Conservation (phyloP, 2,113 vertebrate species). For the Holacanthus passer region DNA sequence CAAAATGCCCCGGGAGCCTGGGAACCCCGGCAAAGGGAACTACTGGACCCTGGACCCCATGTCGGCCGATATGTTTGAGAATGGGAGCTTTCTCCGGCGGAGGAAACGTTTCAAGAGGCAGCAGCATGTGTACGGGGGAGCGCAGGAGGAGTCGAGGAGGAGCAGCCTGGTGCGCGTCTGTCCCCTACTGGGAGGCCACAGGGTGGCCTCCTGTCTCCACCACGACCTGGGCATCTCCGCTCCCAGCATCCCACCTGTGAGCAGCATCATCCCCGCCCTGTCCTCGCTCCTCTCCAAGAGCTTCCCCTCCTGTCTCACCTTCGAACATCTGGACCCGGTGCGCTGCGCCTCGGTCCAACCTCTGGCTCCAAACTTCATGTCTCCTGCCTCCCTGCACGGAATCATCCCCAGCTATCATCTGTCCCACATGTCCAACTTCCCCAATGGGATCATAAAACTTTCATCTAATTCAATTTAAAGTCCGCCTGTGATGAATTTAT, state of each 20-base stretch:
- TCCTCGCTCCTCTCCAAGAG: slow-evolving; percentile 76
- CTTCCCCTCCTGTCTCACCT: slow-evolving; percentile 56
- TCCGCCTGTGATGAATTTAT: neutral
- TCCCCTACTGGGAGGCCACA: slow-evolving; percentile 62
- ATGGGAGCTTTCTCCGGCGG: slow-evolving; percentile 85
- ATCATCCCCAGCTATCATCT: slow-evolving; percentile 28
- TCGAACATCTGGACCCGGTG: slow-evolving; percentile 56
- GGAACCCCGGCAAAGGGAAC: slow-evolving; percentile 85
- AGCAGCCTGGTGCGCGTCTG: slow-evolving; percentile 44
- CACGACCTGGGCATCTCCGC: slow-evolving; percentile 24
- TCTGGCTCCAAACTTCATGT: slow-evolving; percentile 44
- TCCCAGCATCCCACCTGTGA: slow-evolving; percentile 52
- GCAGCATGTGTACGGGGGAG: slow-evolving; percentile 61
- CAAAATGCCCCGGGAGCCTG: slow-evolving; percentile 85
- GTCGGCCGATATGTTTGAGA: slow-evolving; percentile 87
- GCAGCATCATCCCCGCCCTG: slow-evolving; percentile 76
- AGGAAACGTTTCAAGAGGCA: slow-evolving; percentile 85
- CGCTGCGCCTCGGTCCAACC: slow-evolving; percentile 43
- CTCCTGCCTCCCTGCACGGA: slow-evolving; percentile 57
- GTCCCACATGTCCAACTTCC: slow-evolving; percentile 26
- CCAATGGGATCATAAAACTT: slow-evolving; percentile 37
- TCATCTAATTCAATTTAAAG: slow-evolving; percentile 27
- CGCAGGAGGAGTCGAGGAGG: slow-evolving; percentile 55
- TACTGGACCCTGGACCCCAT: slow-evolving; percentile 88
- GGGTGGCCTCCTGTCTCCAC: slow-evolving; percentile 50